Conservation (phyloP, 2,113 vertebrate species). For the Prinia subflava region DNA sequence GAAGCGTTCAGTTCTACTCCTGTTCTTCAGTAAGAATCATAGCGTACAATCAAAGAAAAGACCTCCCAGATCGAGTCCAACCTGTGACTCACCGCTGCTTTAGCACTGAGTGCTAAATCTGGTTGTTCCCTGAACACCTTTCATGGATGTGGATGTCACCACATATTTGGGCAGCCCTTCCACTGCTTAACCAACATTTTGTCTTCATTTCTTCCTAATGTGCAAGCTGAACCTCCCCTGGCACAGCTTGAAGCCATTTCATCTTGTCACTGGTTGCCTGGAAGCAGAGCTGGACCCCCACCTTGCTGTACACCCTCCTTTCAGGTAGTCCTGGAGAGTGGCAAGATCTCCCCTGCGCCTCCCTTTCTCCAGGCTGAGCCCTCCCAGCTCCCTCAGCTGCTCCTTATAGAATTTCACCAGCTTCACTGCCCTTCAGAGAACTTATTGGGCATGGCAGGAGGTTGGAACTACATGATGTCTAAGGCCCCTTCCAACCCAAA, state of each 20-base stretch:
- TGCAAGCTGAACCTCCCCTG: not conserved
- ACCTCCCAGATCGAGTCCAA: not conserved
- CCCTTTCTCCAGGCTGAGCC: not conserved
- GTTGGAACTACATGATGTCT: not conserved
- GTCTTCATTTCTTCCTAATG: not conserved
- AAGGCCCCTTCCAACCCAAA: not conserved
- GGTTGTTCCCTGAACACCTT: not conserved
- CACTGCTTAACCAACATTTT: not conserved
- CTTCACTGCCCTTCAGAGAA: not conserved
- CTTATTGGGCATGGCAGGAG: not conserved
- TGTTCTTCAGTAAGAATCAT: not conserved
- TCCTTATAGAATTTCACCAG: not conserved
- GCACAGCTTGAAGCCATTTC: not conserved
- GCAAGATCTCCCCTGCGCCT: not conserved
- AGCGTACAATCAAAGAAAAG: not conserved
- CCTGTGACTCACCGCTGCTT: not conserved
- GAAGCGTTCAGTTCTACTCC: not conserved
- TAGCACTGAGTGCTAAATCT: not conserved
- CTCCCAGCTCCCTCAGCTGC: not conserved
- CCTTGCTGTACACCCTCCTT: not conserved
- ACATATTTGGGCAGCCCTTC: not conserved
- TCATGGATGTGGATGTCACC: not conserved
- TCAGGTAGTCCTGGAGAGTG: not conserved
- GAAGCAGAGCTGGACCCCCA: not conserved
- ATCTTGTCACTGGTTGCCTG: not conserved